Conservation (phyloP, 2,797 vertebrate species). For the Enteromius fasciolatus region DNA sequence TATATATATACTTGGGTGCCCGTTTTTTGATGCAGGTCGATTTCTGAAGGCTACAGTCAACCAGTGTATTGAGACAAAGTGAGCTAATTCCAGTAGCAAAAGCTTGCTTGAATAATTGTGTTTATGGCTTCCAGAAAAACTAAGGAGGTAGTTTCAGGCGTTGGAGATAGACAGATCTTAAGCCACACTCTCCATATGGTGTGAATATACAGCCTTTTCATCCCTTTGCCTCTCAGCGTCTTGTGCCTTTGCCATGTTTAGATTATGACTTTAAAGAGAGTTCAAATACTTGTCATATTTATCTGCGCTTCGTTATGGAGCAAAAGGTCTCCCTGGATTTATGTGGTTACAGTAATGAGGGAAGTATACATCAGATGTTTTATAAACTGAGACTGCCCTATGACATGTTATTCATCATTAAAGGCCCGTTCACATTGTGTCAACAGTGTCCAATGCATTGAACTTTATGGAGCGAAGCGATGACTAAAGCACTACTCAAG, state of each 20-base stretch:
- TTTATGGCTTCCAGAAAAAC: slow-evolving; percentile 65
- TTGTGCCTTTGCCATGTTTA: slow-evolving; percentile 53
- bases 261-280: slow-evolving; percentile 54
- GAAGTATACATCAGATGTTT: slow-evolving; percentile 49
- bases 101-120: slow-evolving; percentile 59
- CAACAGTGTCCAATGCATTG: neutral
- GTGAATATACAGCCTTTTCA: slow-evolving; percentile 71
- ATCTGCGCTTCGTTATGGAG: slow-evolving; percentile 39
- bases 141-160: slow-evolving; percentile 65
- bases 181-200: slow-evolving; percentile 72
- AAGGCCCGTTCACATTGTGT: neutral
- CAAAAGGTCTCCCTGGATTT: slow-evolving; percentile 43
- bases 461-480: neutral
- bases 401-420: slow-evolving; percentile 51
- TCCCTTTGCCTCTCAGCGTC: slow-evolving; percentile 62
- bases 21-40: neutral
- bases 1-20: neutral
- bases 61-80: slow-evolving; percentile 67
- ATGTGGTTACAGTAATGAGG: slow-evolving; percentile 51
- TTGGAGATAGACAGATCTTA: slow-evolving; percentile 70
- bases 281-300: slow-evolving; percentile 56
- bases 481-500: neutral
- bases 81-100: slow-evolving; percentile 64
- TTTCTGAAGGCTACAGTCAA: slow-evolving; percentile 48
- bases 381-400: slow-evolving; percentile 43